Conservation (phyloP, 2,888 invertebrate species). For the Dynastes grantii region DNA sequence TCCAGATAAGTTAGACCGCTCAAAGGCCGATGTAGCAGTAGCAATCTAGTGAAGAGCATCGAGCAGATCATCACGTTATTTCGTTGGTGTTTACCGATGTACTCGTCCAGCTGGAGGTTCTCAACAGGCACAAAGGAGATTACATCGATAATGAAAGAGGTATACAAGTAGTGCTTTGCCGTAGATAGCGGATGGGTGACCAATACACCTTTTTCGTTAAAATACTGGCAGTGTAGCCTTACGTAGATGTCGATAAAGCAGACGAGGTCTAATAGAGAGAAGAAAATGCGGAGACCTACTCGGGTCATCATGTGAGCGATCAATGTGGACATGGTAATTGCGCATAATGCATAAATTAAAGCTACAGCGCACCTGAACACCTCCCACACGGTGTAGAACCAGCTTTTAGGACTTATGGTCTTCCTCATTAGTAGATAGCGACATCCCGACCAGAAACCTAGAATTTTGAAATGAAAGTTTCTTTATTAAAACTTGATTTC, state of each 20-base stretch:
- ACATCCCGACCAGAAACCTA: conserved; percentile 50
- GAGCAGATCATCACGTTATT: conserved; percentile 9
- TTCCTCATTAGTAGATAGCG: conserved; percentile 49
- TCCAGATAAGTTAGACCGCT: conserved; percentile 52
- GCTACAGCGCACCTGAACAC: conserved; percentile 42
- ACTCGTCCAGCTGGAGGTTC: conserved; percentile 24
- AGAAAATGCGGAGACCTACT: neutral
- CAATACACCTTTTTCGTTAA: conserved; percentile 58
- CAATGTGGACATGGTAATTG: conserved; percentile 4
- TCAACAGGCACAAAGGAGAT: conserved; percentile 40
- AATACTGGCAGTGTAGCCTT: conserved; percentile 59
- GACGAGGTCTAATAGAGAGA: neutral
- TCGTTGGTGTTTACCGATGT: conserved; percentile 38
- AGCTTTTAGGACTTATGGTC: conserved; percentile 51
- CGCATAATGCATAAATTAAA: conserved; percentile 7
- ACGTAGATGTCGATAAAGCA: conserved; percentile 53
- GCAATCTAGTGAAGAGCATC: conserved; percentile 37
- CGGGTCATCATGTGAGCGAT: neutral
- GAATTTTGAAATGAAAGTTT: no score
- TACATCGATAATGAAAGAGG: conserved; percentile 52
- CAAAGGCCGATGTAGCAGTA: conserved; percentile 53
- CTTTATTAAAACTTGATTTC: no score
- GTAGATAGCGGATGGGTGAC: conserved; percentile 57
- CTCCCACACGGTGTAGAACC: conserved; percentile 54
- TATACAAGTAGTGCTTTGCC: conserved; percentile 56